These are phyloP conservation scores for Ceratina australensis DNA, from an alignment of 1,140 invertebrate species.

Conservation along the genomic window DNA sequence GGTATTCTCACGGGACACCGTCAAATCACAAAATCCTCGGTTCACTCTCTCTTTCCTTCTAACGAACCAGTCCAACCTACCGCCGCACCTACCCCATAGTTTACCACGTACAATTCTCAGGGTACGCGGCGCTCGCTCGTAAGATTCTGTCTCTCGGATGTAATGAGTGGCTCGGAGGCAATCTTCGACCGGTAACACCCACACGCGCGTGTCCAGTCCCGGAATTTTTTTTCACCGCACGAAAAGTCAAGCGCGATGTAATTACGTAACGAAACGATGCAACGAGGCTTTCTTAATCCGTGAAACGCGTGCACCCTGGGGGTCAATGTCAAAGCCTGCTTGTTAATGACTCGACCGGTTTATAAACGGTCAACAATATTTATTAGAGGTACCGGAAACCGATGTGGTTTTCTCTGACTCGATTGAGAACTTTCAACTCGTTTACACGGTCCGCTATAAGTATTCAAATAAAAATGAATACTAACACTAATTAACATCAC, in stretches of 20 bases:
- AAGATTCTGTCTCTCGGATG: not conserved
- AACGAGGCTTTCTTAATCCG: slow-evolving; percentile 15
- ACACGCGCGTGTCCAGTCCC: not conserved
- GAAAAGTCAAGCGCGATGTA: not conserved
- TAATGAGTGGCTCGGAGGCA: not conserved
- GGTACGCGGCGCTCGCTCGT: not conserved
- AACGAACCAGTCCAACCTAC: not conserved
- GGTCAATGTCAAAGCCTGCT: slow-evolving; percentile 15
- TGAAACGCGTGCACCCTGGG: not conserved
- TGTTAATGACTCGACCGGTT: not conserved
- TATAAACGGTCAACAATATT: not conserved
- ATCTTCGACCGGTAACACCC: not conserved
- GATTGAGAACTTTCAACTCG: not conserved
- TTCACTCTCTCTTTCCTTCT: no score
- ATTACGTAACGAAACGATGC: slow-evolving; percentile 8
- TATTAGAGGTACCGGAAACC: not conserved
- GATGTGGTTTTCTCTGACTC: no score
- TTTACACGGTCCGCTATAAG: not conserved
- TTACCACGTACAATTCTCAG: not conserved
- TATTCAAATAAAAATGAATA: no score
- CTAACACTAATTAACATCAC: no score
- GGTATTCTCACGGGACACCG: not conserved
- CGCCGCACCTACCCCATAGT: not conserved
- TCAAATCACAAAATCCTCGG: slow-evolving; percentile 8
- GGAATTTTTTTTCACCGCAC: not conserved